Conservation (phyloP, 2,113 vertebrate genomes). For the Gymnarchus niloticus region DNA sequence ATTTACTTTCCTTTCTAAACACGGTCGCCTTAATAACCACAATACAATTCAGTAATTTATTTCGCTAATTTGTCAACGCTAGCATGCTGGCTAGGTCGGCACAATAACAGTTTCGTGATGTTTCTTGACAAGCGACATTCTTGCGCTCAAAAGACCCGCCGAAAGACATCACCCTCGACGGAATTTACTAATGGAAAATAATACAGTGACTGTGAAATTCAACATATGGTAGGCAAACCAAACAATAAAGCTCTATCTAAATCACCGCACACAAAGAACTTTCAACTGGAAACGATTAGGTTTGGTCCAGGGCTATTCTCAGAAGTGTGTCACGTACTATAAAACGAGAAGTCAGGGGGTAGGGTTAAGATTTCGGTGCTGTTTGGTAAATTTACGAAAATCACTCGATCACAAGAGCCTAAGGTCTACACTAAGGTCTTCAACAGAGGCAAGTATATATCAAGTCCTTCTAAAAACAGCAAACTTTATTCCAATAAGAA, state of each 20-base stretch:
- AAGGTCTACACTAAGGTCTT: neutral
- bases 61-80: neutral
- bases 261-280: conserved; percentile 21
- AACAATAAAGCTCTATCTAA: conserved; percentile 6
- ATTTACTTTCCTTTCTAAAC: neutral
- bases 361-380: neutral
- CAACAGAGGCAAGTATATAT: neutral
- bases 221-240: neutral
- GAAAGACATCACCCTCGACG: neutral
- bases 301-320: conserved; percentile 33
- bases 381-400: neutral
- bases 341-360: conserved; percentile 12
- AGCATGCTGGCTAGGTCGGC: conserved; percentile 12
- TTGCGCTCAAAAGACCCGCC: neutral
- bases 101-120: neutral
- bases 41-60: neutral
- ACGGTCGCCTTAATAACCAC: neutral
- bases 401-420: neutral
- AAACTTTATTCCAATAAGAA: neutral
- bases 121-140: neutral
- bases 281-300: conserved; percentile 36
- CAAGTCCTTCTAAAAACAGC: neutral
- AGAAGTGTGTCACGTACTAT: conserved; percentile 19
- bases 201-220: neutral
- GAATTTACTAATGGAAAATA: neutral